Conservation (phyloP, 1,140 invertebrate species). For the Gyrodactylus bullatarudis region DNA sequence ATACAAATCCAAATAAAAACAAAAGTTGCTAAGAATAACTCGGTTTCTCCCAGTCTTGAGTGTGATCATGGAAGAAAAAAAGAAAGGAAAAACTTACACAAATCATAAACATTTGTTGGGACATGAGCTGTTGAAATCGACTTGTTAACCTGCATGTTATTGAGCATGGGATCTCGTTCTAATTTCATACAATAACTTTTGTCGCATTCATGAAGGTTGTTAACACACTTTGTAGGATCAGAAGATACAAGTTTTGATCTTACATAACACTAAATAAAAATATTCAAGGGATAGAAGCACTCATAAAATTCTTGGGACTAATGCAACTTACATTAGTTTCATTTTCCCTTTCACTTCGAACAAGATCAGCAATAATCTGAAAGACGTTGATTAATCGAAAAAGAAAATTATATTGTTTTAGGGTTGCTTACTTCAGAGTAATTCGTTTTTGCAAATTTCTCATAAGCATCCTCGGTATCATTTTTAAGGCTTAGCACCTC, state of each 20-base stretch:
- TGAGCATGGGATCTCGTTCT: conserved; percentile 40
- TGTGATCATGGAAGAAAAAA: too few species aligned
- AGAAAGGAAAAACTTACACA: conserved; percentile 28
- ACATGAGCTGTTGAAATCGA: conserved; percentile 53
- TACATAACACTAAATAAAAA: background rate
- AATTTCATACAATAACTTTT: conserved; percentile 15
- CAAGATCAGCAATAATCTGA: background rate
- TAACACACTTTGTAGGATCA: background rate
- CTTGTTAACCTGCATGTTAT: conserved; percentile 39
- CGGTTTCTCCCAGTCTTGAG: too few species aligned
- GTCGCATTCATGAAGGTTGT: background rate
- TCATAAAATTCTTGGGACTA: too few species aligned
- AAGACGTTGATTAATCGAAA: background rate
- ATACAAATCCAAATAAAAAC: too few species aligned
- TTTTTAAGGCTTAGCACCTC: background rate
- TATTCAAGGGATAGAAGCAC: too few species aligned
- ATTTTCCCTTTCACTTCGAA: background rate
- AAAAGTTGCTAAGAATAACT: too few species aligned
- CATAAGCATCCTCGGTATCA: background rate
- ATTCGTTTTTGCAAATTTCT: background rate
- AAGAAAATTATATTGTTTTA: background rate
- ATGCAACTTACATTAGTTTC: background rate
- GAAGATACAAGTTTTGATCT: background rate
- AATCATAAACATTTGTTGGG: conserved; percentile 61
- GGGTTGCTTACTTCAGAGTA: background rate